Evolutionary conservation across 2,797 vertebrate genomes (phyloP).

Genomic region (Aplochiton taeniatus): DNA sequence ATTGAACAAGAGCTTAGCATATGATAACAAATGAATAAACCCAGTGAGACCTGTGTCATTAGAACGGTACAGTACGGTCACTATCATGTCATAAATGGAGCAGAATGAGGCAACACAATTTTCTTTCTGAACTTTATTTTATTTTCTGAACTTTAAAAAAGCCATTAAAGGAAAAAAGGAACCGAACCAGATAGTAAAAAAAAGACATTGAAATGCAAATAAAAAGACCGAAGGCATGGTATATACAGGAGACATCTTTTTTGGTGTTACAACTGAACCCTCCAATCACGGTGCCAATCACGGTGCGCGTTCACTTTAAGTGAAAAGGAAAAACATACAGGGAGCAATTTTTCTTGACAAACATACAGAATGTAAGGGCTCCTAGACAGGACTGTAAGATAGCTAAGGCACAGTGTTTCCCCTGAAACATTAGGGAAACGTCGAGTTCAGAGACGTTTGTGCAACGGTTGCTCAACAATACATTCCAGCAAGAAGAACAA

Average conservation of each 20-base stretch:
- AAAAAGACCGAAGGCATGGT: constrained; percentile 90
- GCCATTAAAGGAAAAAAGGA: constrained; percentile 74
- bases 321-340: constrained; percentile 66
- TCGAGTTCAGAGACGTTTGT: constrained; percentile 85
- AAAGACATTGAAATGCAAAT: constrained; percentile 65
- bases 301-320: constrained; percentile 77
- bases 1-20: too few species aligned
- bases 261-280: constrained; percentile 69
- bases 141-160: too few species aligned
- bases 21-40: not conserved
- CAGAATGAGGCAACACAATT: constrained; percentile 5
- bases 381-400: constrained; percentile 73
- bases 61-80: not conserved
- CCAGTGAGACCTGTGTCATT: not conserved
- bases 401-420: constrained; percentile 94
- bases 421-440: constrained; percentile 73
- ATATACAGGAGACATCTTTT: constrained; percentile 86
- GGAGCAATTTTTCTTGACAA: constrained; percentile 66
- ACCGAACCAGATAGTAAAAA: constrained; percentile 74
- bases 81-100: constrained; percentile 5
- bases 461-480: constrained; percentile 88
- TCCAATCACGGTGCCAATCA: constrained; percentile 71
- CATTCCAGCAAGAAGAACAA: constrained; percentile 90
- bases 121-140: constrained; percentile 72
- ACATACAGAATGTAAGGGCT: constrained; percentile 79